These are phyloP conservation scores for Eolophus roseicapilla DNA, from an alignment of 2,113 vertebrate species.

Conservation along the genomic window DNA sequence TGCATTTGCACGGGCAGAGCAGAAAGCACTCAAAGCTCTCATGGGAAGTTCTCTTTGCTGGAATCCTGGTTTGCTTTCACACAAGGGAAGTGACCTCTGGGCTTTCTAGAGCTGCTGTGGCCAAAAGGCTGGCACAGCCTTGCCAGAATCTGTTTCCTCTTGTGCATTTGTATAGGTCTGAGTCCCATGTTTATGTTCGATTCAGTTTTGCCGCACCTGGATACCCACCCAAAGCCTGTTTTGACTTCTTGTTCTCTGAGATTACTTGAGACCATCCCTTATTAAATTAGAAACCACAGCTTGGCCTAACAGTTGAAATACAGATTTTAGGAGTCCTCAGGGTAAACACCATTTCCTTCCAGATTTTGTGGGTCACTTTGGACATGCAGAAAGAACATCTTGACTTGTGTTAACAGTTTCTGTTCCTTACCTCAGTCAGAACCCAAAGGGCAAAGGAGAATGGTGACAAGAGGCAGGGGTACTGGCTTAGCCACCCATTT, in stretches of 20 bases:
- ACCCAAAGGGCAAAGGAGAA: neutral
- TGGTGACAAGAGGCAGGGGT: neutral
- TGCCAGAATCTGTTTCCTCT: neutral
- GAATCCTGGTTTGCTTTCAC: neutral
- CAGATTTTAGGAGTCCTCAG: neutral
- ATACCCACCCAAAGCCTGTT: neutral
- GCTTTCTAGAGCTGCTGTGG: neutral
- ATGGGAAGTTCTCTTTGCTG: neutral
- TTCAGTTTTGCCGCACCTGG: neutral
- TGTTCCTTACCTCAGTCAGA: neutral
- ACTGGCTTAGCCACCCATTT: neutral
- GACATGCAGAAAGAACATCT: neutral
- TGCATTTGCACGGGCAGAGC: conserved; percentile 20
- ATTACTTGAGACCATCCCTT: neutral
- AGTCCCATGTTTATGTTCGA: neutral
- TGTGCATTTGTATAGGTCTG: neutral
- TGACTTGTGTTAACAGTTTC: neutral
- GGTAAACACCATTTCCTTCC: neutral
- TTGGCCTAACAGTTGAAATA: neutral
- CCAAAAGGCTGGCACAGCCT: neutral
- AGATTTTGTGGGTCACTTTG: neutral
- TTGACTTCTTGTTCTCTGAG: neutral
- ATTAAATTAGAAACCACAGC: neutral
- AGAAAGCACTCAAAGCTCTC: neutral
- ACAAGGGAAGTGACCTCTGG: neutral